These are phyloP conservation scores for Amphiduros pacificus DNA, from an alignment of 2,888 invertebrate genomes.

Conservation along the genomic window DNA sequence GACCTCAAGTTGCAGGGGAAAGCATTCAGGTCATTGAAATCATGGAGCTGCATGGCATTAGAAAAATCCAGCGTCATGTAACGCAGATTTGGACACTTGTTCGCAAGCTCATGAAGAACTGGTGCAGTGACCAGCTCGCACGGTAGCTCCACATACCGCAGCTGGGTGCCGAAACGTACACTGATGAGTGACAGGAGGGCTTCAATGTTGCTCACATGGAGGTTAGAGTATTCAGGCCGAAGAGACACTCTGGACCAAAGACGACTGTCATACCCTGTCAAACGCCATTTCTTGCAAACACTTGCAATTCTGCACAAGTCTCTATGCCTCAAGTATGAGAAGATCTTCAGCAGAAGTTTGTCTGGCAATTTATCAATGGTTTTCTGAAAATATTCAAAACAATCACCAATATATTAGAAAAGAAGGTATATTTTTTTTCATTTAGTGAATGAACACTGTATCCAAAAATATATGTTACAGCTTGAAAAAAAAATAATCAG, in stretches of 20 bases:
- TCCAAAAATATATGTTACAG: too few relatives aligned
- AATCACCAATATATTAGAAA: background rate
- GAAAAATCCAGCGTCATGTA: constrained; percentile 93
- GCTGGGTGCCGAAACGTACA: constrained; percentile 61
- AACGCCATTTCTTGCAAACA: constrained; percentile 94
- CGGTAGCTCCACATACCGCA: constrained; percentile 67
- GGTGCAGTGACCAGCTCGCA: constrained; percentile 96
- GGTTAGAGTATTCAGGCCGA: constrained; percentile 92
- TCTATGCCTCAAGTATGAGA: constrained; percentile 88
- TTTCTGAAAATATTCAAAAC: constrained; percentile 22
- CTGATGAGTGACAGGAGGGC: constrained; percentile 80
- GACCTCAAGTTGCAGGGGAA: constrained; percentile 96
- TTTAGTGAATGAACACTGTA: too few relatives aligned
- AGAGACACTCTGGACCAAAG: constrained; percentile 96
- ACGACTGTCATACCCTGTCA: constrained; percentile 90
- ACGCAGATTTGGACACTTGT: constrained; percentile 55
- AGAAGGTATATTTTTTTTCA: too few relatives aligned
- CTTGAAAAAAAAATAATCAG: too few relatives aligned
- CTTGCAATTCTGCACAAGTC: constrained; percentile 91
- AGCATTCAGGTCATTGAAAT: constrained; percentile 97
- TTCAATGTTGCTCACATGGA: constrained; percentile 78
- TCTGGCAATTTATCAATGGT: constrained; percentile 73
- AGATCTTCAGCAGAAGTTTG: constrained; percentile 90
- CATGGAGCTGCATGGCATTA: constrained; percentile 85
- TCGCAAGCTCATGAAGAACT: constrained; percentile 93